phyloP scores from a whole-genome alignment of 1,140 invertebrate genomes.

The Drosophila oshimai region DNA sequence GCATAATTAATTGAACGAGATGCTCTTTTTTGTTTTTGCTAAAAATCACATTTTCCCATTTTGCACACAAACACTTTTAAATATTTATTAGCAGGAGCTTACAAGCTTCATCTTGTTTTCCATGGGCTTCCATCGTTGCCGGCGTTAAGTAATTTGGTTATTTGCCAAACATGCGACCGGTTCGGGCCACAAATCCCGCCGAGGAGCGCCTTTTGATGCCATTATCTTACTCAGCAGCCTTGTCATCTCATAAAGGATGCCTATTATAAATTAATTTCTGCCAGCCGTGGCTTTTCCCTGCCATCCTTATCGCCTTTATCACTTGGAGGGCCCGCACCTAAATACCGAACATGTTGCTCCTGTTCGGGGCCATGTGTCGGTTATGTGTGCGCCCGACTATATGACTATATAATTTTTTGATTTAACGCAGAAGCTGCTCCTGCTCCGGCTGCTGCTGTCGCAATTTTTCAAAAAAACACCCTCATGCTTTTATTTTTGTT shows the following conservation, averaged over 20 bases:
- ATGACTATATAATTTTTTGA: slow-evolving; percentile 82
- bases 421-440: slow-evolving; percentile 63
- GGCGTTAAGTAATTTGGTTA: slow-evolving; percentile 77
- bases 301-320: slow-evolving; percentile 62
- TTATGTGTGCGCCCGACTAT: slow-evolving; percentile 56
- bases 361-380: slow-evolving; percentile 10
- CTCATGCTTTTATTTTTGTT: slow-evolving; percentile 62
- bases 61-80: slow-evolving; percentile 67
- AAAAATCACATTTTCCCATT: slow-evolving; percentile 68
- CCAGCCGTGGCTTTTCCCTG: slow-evolving; percentile 52
- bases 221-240: slow-evolving; percentile 80
- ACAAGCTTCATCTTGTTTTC: slow-evolving; percentile 64
- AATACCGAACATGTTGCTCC: slow-evolving; percentile 64
- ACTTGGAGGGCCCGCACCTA: slow-evolving; percentile 39
- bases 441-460: slow-evolving; percentile 59
- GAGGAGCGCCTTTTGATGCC: slow-evolving; percentile 56
- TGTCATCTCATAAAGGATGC: slow-evolving; percentile 81
- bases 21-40: no score
- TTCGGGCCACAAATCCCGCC: slow-evolving; percentile 29
- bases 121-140: slow-evolving; percentile 26
- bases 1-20: slow-evolving; percentile 55
- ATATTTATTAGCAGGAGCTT: slow-evolving; percentile 80
- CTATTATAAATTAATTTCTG: slow-evolving; percentile 82
- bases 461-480: slow-evolving; percentile 75
- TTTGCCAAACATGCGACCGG: slow-evolving; percentile 69